Percentiles rank a stretch among this genome's conserved stretches.
Conservation (phyloP, 2,797 vertebrate species). For the Gephyroberyx darwinii region DNA sequence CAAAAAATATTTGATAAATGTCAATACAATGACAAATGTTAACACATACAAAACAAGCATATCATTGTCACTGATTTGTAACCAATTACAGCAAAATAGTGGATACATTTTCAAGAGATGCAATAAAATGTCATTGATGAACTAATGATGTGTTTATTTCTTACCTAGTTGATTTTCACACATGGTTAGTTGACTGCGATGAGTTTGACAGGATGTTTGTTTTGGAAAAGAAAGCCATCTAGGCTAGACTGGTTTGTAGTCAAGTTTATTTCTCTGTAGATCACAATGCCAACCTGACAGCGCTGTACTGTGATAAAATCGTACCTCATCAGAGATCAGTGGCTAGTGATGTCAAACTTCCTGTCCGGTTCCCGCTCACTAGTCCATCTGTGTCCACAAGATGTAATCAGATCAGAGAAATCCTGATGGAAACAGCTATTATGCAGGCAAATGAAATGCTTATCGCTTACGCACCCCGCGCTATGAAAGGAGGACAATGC, state of each 20-base stretch:
- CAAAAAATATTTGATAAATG: too few species aligned
- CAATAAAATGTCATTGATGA: constrained; percentile 34
- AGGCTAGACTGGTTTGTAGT: background rate
- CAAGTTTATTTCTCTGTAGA: background rate
- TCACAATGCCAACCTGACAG: background rate
- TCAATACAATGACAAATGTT: too few species aligned
- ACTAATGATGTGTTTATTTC: background rate
- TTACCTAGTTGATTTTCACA: background rate
- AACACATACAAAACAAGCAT: too few species aligned
- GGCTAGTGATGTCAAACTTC: background rate
- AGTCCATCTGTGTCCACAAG: background rate
- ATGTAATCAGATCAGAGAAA: constrained; percentile 4
- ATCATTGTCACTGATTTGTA: background rate
- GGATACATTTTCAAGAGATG: background rate
- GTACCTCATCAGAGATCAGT: background rate
- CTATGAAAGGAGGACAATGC: too few species aligned
- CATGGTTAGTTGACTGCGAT: background rate
- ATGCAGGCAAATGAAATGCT: constrained; percentile 2
- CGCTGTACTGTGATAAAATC: constrained; percentile 8
- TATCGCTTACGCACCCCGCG: background rate
- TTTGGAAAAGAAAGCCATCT: background rate
- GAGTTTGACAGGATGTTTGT: background rate
- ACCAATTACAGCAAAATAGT: too few species aligned
- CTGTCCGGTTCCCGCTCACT: constrained; percentile 4
- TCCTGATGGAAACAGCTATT: background rate